Evolutionary conservation across 2,888 invertebrate genomes (phyloP).

Genomic region (Andrena chrysosceles): DNA sequence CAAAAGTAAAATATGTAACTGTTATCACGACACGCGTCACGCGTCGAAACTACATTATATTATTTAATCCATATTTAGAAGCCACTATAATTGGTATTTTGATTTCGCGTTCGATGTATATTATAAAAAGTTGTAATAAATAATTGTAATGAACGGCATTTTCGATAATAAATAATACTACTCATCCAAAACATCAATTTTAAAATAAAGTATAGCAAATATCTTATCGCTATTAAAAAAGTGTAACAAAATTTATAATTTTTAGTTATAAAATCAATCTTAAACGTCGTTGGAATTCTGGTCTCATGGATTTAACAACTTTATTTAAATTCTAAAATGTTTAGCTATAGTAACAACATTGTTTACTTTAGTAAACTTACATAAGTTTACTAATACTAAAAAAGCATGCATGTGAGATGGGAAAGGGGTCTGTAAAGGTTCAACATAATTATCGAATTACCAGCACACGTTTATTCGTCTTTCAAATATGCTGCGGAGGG

Average conservation of each 20-base stretch:
- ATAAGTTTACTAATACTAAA: too few species aligned
- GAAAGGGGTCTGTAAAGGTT: too few species aligned
- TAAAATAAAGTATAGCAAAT: background rate
- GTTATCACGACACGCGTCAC: background rate
- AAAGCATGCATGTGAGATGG: too few species aligned
- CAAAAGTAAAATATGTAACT: background rate
- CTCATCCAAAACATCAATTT: background rate
- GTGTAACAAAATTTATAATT: background rate
- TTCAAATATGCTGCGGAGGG: background rate
- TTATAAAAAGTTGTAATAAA: background rate
- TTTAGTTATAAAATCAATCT: background rate
- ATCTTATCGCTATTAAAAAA: background rate
- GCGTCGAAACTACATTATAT: background rate
- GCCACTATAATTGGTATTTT: background rate
- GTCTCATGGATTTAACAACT: too few species aligned
- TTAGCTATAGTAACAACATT: too few species aligned
- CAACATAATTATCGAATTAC: background rate
- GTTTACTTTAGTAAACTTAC: too few species aligned
- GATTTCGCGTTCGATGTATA: background rate
- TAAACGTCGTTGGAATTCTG: background rate
- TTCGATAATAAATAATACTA: conserved; percentile 33
- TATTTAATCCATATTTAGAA: conserved; percentile 2
- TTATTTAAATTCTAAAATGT: too few species aligned
- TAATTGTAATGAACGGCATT: conserved; percentile 6
- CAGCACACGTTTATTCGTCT: background rate